Base-by-base conservation (phyloP, 2,113 vertebrate genomes). In the Oncorhynchus gorbuscha region DNA sequence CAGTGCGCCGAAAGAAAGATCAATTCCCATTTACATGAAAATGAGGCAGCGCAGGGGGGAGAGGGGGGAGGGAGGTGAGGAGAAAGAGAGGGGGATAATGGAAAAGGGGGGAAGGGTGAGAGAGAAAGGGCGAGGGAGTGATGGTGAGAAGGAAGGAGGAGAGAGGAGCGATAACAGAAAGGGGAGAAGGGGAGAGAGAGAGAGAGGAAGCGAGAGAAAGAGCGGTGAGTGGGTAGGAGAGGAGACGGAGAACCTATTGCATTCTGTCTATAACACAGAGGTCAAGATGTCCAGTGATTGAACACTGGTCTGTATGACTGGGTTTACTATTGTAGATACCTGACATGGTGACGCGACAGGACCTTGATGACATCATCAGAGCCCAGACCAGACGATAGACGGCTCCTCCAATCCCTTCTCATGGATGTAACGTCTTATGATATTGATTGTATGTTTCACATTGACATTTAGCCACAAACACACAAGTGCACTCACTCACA, bases 1-100 rank as follows among this genome's bases (percentile, higher is more conserved):
- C 32, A 58, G 51, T 3, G 71, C 51, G 81, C 22, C 76, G 72
- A 77, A 72, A 72, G 66, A 67, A 59, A 49, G 71, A 76, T 81
- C 72, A 68, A 80, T 86, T 77, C n/a, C 76, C 73, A 83, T 83
- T 86, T 83, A 73, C 81, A 83, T 83, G 73, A 76, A 81, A 81
- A 86, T 72, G 62, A 83, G 84, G 72, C 95, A 96, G 6, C 95
- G 92, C 94, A 93, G 24, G 48, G 58, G 24, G 69, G 68, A 14
- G 72, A 14, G 65, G 24, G 55, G 55, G 22, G 69, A 45, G 69
- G 12, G 72, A 11, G 69, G 16, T 28, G 58, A 28, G 55, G 55
- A 72, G 12, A 67, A 20, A 69, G 13, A 30, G 32, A 12, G 30
- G 26, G 5, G 12, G 39, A 66, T 48, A 45, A 55, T 12, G 64